Conservation (phyloP, 1,140 invertebrate genomes). For the Neodiprion lecontei region DNA sequence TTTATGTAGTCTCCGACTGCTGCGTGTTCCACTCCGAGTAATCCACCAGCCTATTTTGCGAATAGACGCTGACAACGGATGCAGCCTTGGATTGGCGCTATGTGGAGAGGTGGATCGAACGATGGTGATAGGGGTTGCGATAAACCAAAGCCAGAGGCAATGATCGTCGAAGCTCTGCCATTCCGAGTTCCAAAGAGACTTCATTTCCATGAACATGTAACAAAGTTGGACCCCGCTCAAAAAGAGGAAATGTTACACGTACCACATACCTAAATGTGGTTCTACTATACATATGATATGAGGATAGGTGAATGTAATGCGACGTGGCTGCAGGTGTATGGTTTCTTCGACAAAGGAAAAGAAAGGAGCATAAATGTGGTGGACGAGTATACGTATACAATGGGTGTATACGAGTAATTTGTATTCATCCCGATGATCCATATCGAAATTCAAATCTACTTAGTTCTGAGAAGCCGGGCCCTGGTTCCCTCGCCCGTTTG, state of each 20-base stretch:
- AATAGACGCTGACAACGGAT: neutral
- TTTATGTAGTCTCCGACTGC: conserved; percentile 46
- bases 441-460: conserved; percentile 66
- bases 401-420: conserved; percentile 63
- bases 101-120: too few relatives aligned
- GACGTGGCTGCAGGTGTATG: conserved; percentile 52
- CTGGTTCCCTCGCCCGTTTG: conserved; percentile 10
- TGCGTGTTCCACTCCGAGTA: neutral
- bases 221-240: too few relatives aligned
- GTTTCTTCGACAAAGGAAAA: too few relatives aligned
- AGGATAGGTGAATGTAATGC: neutral
- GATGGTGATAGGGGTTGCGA: too few relatives aligned
- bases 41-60: neutral
- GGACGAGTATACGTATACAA: conserved; percentile 32
- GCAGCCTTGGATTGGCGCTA: neutral
- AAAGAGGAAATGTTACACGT: too few relatives aligned
- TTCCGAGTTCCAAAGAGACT: neutral
- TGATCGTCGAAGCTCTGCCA: too few relatives aligned
- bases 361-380: conserved; percentile 15
- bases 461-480: conserved; percentile 59
- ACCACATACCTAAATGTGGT: too few relatives aligned
- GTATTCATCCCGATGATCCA: conserved; percentile 64
- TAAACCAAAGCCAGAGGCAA: too few relatives aligned
- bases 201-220: neutral
- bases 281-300: conserved; percentile 28